These are phyloP conservation scores for Cheilinus undulatus DNA, from an alignment of 2,113 vertebrate genomes.

Conservation along the genomic window DNA sequence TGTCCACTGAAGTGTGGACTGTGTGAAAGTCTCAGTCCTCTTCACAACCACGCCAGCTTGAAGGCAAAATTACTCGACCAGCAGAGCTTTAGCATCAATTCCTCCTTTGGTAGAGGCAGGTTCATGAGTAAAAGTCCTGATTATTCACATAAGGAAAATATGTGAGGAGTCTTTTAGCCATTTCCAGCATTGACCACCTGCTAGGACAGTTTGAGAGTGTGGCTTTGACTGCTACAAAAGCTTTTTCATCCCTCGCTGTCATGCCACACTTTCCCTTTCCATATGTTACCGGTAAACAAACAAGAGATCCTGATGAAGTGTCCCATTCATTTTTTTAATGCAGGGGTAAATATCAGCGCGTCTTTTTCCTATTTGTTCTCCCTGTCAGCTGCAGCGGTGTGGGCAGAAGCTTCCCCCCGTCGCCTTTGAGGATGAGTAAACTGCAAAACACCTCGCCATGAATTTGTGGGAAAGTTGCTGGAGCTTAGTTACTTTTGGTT, in stretches of 20 bases:
- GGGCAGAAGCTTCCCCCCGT: constrained; percentile 29
- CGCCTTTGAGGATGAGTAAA: constrained; percentile 48
- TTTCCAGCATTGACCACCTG: constrained; percentile 63
- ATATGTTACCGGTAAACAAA: constrained; percentile 59
- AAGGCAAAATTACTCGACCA: background rate
- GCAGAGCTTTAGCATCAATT: constrained; percentile 30
- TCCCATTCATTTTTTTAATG: constrained; percentile 67
- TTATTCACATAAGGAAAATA: constrained; percentile 57
- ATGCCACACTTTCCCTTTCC: constrained; percentile 70
- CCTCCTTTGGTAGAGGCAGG: constrained; percentile 19
- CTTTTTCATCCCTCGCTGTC: constrained; percentile 54
- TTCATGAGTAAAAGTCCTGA: constrained; percentile 38
- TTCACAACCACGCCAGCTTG: no score
- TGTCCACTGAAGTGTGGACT: no score
- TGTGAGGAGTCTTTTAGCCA: constrained; percentile 37
- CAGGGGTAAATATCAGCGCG: constrained; percentile 54
- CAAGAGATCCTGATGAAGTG: constrained; percentile 55
- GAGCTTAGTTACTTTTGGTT: constrained; percentile 60
- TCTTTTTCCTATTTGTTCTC: constrained; percentile 69
- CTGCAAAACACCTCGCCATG: constrained; percentile 51
- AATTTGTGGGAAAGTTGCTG: constrained; percentile 54
- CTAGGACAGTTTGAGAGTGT: constrained; percentile 43
- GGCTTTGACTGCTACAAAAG: constrained; percentile 49
- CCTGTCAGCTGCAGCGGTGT: constrained; percentile 41
- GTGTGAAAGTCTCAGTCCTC: no score